Percentiles rank a stretch among this genome's conserved stretches.
Conservation (phyloP, 1,140 invertebrate genomes). For the Agrilus planipennis region DNA sequence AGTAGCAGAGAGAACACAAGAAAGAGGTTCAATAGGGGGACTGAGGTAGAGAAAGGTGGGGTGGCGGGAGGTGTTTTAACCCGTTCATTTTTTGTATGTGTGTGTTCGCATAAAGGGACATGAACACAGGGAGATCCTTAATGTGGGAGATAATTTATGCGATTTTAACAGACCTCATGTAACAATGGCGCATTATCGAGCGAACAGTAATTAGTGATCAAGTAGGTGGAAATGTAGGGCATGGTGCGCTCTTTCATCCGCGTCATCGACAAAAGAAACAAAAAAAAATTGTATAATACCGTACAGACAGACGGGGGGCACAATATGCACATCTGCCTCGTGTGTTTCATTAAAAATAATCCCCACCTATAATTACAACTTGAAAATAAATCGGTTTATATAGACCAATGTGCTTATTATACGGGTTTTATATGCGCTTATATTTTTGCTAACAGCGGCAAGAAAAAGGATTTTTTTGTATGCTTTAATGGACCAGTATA, state of each 20-base stretch:
- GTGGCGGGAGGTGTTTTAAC: too few relatives aligned
- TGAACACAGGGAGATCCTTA: slow-evolving; percentile 2
- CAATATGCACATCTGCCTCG: slow-evolving; percentile 27
- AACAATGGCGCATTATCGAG: slow-evolving; percentile 27
- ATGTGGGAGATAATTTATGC: slow-evolving; percentile 29
- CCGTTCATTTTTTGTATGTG: too few relatives aligned
- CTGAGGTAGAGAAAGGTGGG: too few relatives aligned
- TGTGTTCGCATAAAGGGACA: too few relatives aligned
- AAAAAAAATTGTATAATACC: slow-evolving; percentile 21
- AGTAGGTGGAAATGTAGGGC: slow-evolving; percentile 33
- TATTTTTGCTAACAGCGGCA: too few relatives aligned
- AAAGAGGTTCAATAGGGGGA: too few relatives aligned
- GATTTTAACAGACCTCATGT: slow-evolving; percentile 27
- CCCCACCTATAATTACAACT: slow-evolving; percentile 12
- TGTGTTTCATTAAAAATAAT: slow-evolving; percentile 14
- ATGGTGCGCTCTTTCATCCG: slow-evolving; percentile 21
- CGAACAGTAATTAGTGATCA: slow-evolving; percentile 31
- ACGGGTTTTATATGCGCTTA: too few relatives aligned
- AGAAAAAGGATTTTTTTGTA: too few relatives aligned
- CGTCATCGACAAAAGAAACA: slow-evolving; percentile 28
- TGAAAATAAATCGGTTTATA: slow-evolving; percentile 5
- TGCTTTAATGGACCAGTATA: too few relatives aligned
- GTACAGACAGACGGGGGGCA: too few relatives aligned
- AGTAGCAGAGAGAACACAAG: too few relatives aligned
- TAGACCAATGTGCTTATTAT: too few relatives aligned